phyloP scores from a whole-genome alignment of 2,888 invertebrate genomes.

The Tenthredo scrophulariae region DNA sequence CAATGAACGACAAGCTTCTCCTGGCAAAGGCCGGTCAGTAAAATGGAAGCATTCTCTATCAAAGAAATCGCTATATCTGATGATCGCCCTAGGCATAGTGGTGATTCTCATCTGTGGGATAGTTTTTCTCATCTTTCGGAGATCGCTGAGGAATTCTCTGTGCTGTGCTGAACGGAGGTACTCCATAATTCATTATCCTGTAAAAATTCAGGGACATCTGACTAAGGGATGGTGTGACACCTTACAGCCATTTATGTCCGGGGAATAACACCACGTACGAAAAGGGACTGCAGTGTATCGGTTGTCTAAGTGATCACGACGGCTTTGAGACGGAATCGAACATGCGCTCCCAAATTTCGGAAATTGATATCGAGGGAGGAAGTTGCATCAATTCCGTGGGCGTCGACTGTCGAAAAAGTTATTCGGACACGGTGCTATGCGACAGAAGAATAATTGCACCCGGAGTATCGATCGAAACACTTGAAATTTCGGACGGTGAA shows the following conservation, averaged over 20 bases:
- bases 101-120: constrained; percentile 16
- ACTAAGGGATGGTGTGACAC: neutral
- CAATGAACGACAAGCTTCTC: neutral
- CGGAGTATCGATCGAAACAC: neutral
- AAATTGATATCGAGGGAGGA: constrained; percentile 20
- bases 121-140: neutral
- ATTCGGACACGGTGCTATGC: neutral
- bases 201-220: neutral
- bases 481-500: neutral
- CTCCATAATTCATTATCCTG: neutral
- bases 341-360: neutral
- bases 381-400: constrained; percentile 6
- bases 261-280: neutral
- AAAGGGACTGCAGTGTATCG: constrained; percentile 29
- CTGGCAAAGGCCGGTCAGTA: neutral
- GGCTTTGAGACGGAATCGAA: constrained; percentile 1
- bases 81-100: neutral
- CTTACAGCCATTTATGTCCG: constrained; percentile 5
- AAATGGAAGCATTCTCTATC: neutral
- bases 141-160: neutral
- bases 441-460: neutral
- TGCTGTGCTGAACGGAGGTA: constrained; percentile 5
- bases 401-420: neutral
- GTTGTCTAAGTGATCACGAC: neutral
- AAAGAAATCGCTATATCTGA: neutral